Percentiles rank a stretch among this genome's conserved stretches.
Evolutionary conservation across 2,888 invertebrate genomes (phyloP).

Genomic region (Eubasilissa splendida): DNA sequence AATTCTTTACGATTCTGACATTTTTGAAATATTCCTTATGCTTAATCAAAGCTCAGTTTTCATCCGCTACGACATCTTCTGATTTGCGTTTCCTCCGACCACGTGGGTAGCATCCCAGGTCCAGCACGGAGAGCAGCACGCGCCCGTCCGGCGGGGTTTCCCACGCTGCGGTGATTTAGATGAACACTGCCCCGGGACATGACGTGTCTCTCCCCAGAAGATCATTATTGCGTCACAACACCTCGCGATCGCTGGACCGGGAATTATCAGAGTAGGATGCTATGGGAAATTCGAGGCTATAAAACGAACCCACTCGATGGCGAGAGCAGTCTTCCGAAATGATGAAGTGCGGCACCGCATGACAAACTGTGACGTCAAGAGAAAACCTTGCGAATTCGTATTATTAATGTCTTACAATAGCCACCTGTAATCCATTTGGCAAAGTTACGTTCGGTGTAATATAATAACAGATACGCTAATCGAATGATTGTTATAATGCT

Average conservation of each 20-base stretch:
- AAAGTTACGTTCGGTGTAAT: too few species aligned
- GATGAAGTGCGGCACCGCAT: neutral
- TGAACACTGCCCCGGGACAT: conserved; percentile 32
- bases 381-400: too few species aligned
- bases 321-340: conserved; percentile 20
- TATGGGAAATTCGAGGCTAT: conserved; percentile 17
- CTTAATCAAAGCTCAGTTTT: too few species aligned
- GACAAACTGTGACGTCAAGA: too few species aligned
- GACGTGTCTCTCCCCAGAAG: conserved; percentile 13
- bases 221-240: conserved; percentile 30
- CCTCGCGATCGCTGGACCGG: conserved; percentile 16
- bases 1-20: too few species aligned
- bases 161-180: conserved; percentile 44
- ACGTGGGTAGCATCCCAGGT: conserved; percentile 1
- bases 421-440: too few species aligned
- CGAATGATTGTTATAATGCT: too few species aligned
- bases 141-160: conserved; percentile 27
- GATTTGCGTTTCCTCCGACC: neutral
- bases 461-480: too few species aligned
- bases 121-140: conserved; percentile 28
- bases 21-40: too few species aligned
- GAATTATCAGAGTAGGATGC: neutral
- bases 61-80: too few species aligned
- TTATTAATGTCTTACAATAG: too few species aligned
- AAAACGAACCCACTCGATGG: neutral